A percentile compares a stretch with the other conserved stretches of the same genome.
Evolutionary conservation across 1,140 invertebrate genomes (phyloP).

Genomic region (Ceratitis capitata): DNA sequence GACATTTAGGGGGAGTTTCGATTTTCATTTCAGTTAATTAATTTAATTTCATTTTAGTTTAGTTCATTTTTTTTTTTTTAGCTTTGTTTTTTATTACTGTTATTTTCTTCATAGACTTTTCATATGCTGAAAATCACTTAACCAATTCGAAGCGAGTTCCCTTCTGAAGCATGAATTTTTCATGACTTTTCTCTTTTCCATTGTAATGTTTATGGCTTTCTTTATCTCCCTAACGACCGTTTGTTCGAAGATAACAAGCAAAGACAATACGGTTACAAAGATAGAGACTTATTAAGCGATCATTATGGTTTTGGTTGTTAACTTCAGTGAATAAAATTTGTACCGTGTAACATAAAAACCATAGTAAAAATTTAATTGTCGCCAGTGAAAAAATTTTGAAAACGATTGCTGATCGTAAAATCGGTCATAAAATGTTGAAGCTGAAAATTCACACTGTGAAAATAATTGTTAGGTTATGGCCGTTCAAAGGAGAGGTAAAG

Average conservation of each 20-base stretch:
- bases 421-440: neutral
- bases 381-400: neutral
- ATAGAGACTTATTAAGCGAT: slow-evolving; percentile 23
- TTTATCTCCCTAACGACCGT: neutral
- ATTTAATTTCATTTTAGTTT: no score
- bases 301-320: slow-evolving; percentile 18
- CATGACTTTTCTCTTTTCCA: neutral
- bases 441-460: neutral
- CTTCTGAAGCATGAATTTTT: neutral
- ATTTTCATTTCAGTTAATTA: no score
- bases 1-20: no score
- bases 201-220: neutral
- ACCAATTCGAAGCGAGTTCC: neutral
- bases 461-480: neutral
- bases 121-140: slow-evolving; percentile 7
- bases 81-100: neutral
- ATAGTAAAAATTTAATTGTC: slow-evolving; percentile 16
- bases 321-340: slow-evolving; percentile 34
- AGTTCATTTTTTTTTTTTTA: neutral
- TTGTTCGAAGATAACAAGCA: neutral
- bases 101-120: no score
- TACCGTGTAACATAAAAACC: slow-evolving; percentile 26
- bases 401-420: slow-evolving; percentile 9
- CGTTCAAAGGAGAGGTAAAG: neutral
- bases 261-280: neutral